These are phyloP conservation scores for Miltochrista miniata DNA, from an alignment of 2,888 invertebrate genomes.

Conservation along the genomic window DNA sequence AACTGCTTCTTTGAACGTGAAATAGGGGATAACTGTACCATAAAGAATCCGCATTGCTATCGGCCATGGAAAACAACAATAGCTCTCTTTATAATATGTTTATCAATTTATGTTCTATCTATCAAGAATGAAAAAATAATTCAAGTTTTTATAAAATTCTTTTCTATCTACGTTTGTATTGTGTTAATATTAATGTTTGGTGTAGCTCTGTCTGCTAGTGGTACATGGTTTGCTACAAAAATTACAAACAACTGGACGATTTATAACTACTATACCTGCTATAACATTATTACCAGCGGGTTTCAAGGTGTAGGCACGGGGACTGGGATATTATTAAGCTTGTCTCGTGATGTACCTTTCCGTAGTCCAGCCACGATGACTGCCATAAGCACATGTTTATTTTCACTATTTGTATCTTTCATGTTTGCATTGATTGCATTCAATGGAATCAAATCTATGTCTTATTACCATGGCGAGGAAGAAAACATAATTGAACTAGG, in stretches of 20 bases:
- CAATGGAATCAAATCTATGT: slow-evolving; percentile 68
- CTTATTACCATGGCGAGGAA: slow-evolving; percentile 71
- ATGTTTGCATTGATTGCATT: slow-evolving; percentile 57
- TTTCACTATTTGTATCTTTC: slow-evolving; percentile 50
- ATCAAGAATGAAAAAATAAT: slow-evolving; percentile 59
- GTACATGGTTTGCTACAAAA: slow-evolving; percentile 64
- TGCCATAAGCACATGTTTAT: slow-evolving; percentile 55
- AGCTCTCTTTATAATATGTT: slow-evolving; percentile 42
- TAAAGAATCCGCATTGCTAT: slow-evolving; percentile 39
- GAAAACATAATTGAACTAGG: slow-evolving; percentile 64
- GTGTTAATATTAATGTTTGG: slow-evolving; percentile 57
- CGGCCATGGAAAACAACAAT: slow-evolving; percentile 58
- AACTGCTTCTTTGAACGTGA: slow-evolving; percentile 64
- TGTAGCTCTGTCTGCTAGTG: slow-evolving; percentile 60
- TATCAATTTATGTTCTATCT: slow-evolving; percentile 53
- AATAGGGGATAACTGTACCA: slow-evolving; percentile 59
- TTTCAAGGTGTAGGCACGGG: slow-evolving; percentile 61
- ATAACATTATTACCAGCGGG: slow-evolving; percentile 48
- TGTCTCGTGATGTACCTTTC: slow-evolving; percentile 61
- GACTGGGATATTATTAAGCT: slow-evolving; percentile 58
- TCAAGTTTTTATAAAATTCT: slow-evolving; percentile 48
- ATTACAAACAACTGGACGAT: slow-evolving; percentile 45
- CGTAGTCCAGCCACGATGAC: slow-evolving; percentile 74
- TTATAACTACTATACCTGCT: no score
- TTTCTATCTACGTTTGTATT: slow-evolving; percentile 47